Base-by-base conservation (phyloP, 1,140 invertebrate species). In the Panulirus ornatus region DNA sequence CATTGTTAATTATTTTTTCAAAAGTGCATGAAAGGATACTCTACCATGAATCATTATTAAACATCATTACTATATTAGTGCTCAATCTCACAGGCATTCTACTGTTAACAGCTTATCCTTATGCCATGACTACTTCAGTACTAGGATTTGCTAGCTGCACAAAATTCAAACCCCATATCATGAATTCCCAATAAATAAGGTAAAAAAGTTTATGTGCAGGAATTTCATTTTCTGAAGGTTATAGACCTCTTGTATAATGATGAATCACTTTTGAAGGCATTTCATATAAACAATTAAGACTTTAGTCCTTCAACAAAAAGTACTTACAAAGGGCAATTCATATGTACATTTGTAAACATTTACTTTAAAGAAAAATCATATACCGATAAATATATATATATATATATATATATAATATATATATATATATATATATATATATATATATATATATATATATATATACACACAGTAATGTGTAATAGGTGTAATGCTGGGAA, bases 1-100 rank as follows among this genome's bases (percentile, higher is more conserved):
- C 19, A 79, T 11, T 81, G 78, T 81, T 81, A 81, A 81, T 3
- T 81, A 54, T 22, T 47, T n/a, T n/a, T n/a, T n/a, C n/a, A n/a
- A n/a, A n/a, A n/a, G n/a, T n/a, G 30, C 27, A 66, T 19, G 54
- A 58, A 27, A 66, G 6, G 30, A 66, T 58, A 58, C 16, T 5
- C 11, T 58, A n/a, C n/a, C n/a, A 58, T 9, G 58, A 66, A 66
- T 30, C 1, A 66, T 30, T 30, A 30, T 30, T 30, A 3, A n/a
- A n/a, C 30, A 58, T 19, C 3, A 58, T 3, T 19, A 58, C 30
- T 66, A 11, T 22, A 66, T 66, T 66, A 66, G 58, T 66, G 27
- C n/a, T 66, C 58, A 66, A 66, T n/a, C 58, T 66, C 58, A 30
- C 58, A 66, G 6, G n/a, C 58, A 66, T 30, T 66, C 54, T 27